Evolutionary conservation across 2,888 invertebrate genomes (phyloP).

Genomic region (Phragmatobia fuliginosa): DNA sequence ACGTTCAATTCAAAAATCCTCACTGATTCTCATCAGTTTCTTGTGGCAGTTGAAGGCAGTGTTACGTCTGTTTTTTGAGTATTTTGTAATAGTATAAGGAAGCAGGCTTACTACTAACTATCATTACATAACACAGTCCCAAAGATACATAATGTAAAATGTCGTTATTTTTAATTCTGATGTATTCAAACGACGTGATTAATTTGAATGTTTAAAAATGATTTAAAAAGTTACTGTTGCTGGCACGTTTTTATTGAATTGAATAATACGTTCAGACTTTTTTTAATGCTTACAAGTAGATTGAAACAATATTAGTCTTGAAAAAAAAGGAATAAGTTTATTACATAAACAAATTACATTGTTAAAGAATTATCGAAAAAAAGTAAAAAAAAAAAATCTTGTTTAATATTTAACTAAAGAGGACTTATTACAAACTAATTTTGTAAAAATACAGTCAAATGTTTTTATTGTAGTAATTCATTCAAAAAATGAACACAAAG

Average conservation of each 20-base stretch:
- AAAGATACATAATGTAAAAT: slow-evolving; percentile 70
- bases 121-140: slow-evolving; percentile 62
- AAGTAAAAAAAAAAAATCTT: too few species aligned
- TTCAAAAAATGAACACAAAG: too few species aligned
- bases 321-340: background rate
- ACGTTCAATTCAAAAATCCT: slow-evolving; percentile 51
- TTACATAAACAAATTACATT: too few species aligned
- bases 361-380: background rate
- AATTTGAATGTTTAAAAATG: background rate
- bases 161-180: background rate
- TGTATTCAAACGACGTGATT: background rate
- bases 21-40: slow-evolving; percentile 47
- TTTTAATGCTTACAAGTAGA: background rate
- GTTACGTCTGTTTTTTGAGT: slow-evolving; percentile 48
- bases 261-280: background rate
- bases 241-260: background rate
- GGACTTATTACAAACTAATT: background rate
- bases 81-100: slow-evolving; percentile 51
- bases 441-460: background rate
- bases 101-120: slow-evolving; percentile 55
- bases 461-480: too few species aligned
- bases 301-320: background rate
- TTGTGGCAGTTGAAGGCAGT: slow-evolving; percentile 67
- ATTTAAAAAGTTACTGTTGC: background rate
- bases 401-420: too few species aligned